These are phyloP conservation scores for Lophura nycthemera DNA, from an alignment of 2,113 vertebrate species.

Conservation along the genomic window DNA sequence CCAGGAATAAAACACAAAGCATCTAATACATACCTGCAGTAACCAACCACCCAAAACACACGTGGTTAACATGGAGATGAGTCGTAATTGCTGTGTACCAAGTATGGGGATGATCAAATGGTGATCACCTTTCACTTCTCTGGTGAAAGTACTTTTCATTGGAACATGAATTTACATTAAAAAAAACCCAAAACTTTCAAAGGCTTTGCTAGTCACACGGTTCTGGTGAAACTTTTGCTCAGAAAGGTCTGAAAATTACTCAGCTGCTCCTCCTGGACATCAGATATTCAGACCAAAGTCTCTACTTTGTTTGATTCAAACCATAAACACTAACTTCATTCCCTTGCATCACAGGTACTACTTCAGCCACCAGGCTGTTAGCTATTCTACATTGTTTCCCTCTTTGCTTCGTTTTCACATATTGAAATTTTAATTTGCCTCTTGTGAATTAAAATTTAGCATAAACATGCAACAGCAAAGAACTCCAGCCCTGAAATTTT, in stretches of 20 bases:
- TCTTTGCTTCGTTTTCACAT: neutral
- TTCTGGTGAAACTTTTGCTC: neutral
- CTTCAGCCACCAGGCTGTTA: neutral
- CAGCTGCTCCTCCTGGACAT: neutral
- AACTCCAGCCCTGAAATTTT: neutral
- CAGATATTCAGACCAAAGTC: neutral
- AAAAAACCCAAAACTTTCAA: neutral
- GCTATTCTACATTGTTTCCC: neutral
- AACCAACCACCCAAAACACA: neutral
- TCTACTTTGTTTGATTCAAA: neutral
- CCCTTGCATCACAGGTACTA: fast-evolving
- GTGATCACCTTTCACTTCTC: neutral
- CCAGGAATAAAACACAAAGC: neutral
- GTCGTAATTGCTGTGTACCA: neutral
- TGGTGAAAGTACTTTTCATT: neutral
- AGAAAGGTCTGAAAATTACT: neutral
- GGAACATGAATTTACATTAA: neutral
- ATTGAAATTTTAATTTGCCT: neutral
- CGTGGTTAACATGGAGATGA: neutral
- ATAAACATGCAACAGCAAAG: neutral
- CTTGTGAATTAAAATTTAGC: neutral
- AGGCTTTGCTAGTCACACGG: neutral
- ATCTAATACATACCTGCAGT: neutral
- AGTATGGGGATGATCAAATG: neutral
- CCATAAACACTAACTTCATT: neutral